Conservation (phyloP, 2,888 invertebrate genomes). For the Drosophila dives region DNA sequence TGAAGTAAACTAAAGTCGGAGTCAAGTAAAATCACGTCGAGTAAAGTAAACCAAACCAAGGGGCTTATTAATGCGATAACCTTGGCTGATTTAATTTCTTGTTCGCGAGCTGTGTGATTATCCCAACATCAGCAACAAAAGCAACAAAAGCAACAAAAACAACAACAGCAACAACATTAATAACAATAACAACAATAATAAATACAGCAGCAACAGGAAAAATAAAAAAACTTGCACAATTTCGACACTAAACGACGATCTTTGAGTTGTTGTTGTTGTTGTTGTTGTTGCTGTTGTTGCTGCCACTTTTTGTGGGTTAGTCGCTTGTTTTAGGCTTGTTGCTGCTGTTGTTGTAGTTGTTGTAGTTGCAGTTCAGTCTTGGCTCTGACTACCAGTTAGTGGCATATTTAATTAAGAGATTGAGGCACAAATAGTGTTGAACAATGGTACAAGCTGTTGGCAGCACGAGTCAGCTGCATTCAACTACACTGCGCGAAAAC, state of each 20-base stretch:
- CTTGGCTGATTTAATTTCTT: slow-evolving; percentile 80
- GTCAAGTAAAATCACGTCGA: slow-evolving; percentile 39
- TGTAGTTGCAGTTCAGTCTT: slow-evolving; percentile 26
- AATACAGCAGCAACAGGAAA: slow-evolving; percentile 31
- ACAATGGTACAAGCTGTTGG: slow-evolving; percentile 72
- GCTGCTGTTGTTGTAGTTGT: slow-evolving; percentile 20
- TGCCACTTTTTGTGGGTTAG: slow-evolving; percentile 31
- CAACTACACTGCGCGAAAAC: slow-evolving; percentile 55
- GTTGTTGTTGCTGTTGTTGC: slow-evolving; percentile 27
- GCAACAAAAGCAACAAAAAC: slow-evolving; percentile 35
- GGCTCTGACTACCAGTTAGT: slow-evolving; percentile 61
- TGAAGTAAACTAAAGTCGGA: slow-evolving; percentile 30
- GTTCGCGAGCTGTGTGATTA: slow-evolving; percentile 68
- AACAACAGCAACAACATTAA: slow-evolving; percentile 36
- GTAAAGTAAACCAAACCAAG: slow-evolving; percentile 57
- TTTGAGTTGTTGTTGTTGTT: slow-evolving; percentile 31
- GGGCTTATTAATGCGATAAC: slow-evolving; percentile 81
- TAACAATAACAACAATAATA: slow-evolving; percentile 27
- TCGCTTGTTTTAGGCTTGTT: slow-evolving; percentile 8
- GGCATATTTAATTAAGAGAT: slow-evolving; percentile 83
- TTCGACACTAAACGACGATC: slow-evolving; percentile 79
- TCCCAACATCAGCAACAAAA: slow-evolving; percentile 40
- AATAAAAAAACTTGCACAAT: slow-evolving; percentile 71
- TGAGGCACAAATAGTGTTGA: slow-evolving; percentile 77
- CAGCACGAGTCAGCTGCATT: slow-evolving; percentile 65